phyloP scores from a whole-genome alignment of 2,888 invertebrate species.

The Adelphocoris suturalis region DNA sequence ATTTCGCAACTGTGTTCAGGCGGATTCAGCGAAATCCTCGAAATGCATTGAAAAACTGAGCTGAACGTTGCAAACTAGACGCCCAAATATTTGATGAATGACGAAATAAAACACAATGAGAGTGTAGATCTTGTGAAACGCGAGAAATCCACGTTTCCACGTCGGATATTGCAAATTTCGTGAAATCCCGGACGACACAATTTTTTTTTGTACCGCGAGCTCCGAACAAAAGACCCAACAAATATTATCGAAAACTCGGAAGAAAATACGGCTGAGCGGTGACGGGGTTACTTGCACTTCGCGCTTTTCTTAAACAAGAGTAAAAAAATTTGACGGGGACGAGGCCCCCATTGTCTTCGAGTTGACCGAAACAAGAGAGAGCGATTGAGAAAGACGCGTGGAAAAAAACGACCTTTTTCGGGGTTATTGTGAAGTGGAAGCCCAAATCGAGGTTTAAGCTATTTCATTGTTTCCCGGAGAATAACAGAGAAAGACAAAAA shows the following conservation, averaged over 20 bases:
- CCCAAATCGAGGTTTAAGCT: background rate
- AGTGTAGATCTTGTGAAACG: background rate
- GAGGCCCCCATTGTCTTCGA: background rate
- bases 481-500: background rate
- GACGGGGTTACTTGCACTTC: background rate
- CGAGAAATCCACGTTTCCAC: background rate
- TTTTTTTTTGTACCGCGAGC: background rate
- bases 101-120: no score
- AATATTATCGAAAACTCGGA: slow-evolving; percentile 28
- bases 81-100: slow-evolving; percentile 2
- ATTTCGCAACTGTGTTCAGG: no score
- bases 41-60: no score
- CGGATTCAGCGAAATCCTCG: no score
- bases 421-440: background rate
- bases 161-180: background rate
- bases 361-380: slow-evolving; percentile 7
- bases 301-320: background rate
- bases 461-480: background rate
- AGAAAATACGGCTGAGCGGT: background rate
- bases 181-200: background rate
- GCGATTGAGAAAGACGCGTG: slow-evolving; percentile 32
- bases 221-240: background rate
- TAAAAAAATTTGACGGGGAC: background rate
- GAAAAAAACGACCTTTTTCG: background rate
- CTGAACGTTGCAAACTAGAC: background rate